Conservation (phyloP, 1,140 invertebrate genomes). For the Philotrypesis tridentata region DNA sequence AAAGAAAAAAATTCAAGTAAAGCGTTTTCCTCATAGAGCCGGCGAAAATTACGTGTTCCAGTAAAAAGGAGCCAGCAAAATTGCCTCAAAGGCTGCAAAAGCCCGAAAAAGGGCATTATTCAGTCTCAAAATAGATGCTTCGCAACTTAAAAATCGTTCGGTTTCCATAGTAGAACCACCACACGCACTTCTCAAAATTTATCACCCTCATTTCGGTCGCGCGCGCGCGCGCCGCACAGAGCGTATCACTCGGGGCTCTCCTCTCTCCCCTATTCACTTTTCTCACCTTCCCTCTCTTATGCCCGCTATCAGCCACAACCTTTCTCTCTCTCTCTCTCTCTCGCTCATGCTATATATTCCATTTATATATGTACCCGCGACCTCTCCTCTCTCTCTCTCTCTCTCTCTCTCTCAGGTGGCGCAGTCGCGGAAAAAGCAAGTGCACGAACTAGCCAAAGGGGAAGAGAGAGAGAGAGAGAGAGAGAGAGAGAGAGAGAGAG, state of each 20-base stretch:
- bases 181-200: conserved; percentile 28
- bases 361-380: conserved; percentile 2
- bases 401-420: neutral
- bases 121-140: neutral
- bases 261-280: neutral
- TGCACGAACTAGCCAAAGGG: neutral
- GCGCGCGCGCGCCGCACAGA: no score
- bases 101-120: no score
- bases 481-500: conserved; percentile 5
- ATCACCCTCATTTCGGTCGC: conserved; percentile 39
- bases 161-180: neutral
- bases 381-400: neutral
- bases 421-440: conserved; percentile 8
- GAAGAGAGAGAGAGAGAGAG: neutral
- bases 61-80: no score
- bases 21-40: no score
- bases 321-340: neutral
- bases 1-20: no score
- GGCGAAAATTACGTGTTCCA: no score
- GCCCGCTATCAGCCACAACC: no score
- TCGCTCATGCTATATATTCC: neutral
- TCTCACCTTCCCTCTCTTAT: neutral
- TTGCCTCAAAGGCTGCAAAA: no score
- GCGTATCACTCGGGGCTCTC: conserved; percentile 18
- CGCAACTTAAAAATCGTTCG: neutral